Percentiles rank a stretch among this genome's conserved stretches.
phyloP scores from a whole-genome alignment of 2,888 invertebrate species.

The Venusia cambrica region DNA sequence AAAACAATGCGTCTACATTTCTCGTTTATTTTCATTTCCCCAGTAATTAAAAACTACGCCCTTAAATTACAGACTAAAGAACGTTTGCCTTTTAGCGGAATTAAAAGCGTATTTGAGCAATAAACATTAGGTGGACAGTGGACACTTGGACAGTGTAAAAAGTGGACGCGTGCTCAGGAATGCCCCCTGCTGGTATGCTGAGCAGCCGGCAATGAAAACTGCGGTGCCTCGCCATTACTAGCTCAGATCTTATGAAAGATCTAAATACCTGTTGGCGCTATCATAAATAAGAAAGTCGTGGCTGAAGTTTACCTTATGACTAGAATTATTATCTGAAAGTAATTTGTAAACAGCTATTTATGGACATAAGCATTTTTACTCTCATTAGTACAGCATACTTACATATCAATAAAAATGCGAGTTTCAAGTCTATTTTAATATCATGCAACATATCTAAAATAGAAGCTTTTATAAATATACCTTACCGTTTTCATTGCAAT shows the following conservation, averaged over 20 bases:
- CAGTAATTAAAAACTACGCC: conserved; percentile 24
- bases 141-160: conserved; percentile 32
- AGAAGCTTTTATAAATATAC: too few relatives aligned
- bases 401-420: too few relatives aligned
- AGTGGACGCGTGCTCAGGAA: conserved; percentile 28
- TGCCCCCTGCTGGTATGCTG: conserved; percentile 53
- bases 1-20: conserved; percentile 15
- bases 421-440: too few relatives aligned
- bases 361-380: too few relatives aligned
- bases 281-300: too few relatives aligned
- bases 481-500: too few relatives aligned
- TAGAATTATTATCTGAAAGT: too few relatives aligned
- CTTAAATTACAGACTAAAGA: conserved; percentile 24
- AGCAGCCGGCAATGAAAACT: conserved; percentile 64
- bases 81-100: conserved; percentile 26
- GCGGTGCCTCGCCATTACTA: conserved; percentile 17
- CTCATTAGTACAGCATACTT: too few relatives aligned
- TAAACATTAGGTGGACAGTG: conserved; percentile 30
- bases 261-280: too few relatives aligned
- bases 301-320: too few relatives aligned
- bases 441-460: too few relatives aligned
- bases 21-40: conserved; percentile 18
- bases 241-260: conserved; percentile 36
- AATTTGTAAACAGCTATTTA: too few relatives aligned
- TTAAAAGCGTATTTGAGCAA: conserved; percentile 28